Evolutionary conservation across 2,888 invertebrate genomes (phyloP), one percentile per base, ranked within the genome.

Genomic region (Caenorhabditis wallacei): DNA sequence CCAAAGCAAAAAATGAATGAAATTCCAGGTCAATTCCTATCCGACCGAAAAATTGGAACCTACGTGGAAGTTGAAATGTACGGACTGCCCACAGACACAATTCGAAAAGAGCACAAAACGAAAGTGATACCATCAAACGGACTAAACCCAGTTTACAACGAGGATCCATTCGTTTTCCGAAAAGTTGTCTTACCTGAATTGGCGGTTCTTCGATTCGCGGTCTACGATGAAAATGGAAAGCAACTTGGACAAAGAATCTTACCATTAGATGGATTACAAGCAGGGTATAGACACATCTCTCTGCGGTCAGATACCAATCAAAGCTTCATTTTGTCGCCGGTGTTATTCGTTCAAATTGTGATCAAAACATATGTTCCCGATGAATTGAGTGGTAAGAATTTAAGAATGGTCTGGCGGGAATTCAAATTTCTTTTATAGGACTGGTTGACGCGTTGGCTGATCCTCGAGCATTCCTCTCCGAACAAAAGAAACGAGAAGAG

Each of bases 21-120:
- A n/a, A 24, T 35, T 56, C 30, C 18, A 56, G 56, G 98, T 0
- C 99, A 99, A 94, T 99, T 99, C 93, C 94, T 99, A 92, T 98
- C 98, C 0, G 99, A 99, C 93, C 97, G 97, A 93, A 98, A 98
- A 93, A 95, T 98, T 68, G 98, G 98, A 26, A 99, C 99, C 0
- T 99, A 98, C 93, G 99, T 99, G 22, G 99, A 99, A 93, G 98
- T 99, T 83, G 99, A 99, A 93, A 99, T 99, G 99, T 95, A 95
- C 92, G 95, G 95, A 51, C 94, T 99, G 88, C 98, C 99, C 0
- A 96, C 99, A 0, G 99, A 99, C 93, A 99, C 99, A 51, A 98
- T 99, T 90, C 94, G 98, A 43, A 97, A 96, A 93, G 99, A 99
- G 94, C 99, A 98, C 93, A 94, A 97, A 26, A 99, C 99, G 0